phyloP scores from a whole-genome alignment of 2,113 vertebrate species.

The Amblyopsis rosae region DNA sequence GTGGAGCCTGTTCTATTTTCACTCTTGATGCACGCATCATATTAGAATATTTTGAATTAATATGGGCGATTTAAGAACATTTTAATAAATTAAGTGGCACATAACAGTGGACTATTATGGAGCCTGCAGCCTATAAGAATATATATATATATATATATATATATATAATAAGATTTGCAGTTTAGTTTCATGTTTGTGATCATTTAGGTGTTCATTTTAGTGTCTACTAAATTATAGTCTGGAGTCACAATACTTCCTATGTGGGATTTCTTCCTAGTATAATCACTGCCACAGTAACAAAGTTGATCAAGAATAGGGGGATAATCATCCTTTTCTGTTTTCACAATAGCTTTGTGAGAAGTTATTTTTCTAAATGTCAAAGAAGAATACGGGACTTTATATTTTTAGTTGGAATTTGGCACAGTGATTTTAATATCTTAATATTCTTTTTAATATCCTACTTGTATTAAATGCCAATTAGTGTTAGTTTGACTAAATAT shows the following conservation, averaged over 20 bases:
- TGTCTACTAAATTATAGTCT: too few relatives aligned
- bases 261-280: not conserved
- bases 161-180: too few relatives aligned
- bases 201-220: too few relatives aligned
- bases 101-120: constrained; percentile 13
- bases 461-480: too few relatives aligned
- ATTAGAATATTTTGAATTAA: constrained; percentile 8
- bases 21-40: constrained; percentile 9
- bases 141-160: too few relatives aligned
- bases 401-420: too few relatives aligned
- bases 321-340: not conserved
- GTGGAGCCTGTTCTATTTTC: constrained; percentile 4
- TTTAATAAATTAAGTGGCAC: constrained; percentile 23
- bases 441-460: too few relatives aligned
- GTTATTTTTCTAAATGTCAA: not conserved
- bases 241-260: not conserved
- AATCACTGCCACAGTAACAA: constrained; percentile 18
- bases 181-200: too few relatives aligned
- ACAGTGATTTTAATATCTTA: too few relatives aligned
- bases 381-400: too few relatives aligned
- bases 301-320: constrained; percentile 1
- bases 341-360: constrained; percentile 5
- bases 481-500: not conserved
- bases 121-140: not conserved
- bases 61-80: constrained; percentile 17